These are phyloP conservation scores for Norana najaformis DNA, from an alignment of 2,888 invertebrate species.

Conservation along the genomic window DNA sequence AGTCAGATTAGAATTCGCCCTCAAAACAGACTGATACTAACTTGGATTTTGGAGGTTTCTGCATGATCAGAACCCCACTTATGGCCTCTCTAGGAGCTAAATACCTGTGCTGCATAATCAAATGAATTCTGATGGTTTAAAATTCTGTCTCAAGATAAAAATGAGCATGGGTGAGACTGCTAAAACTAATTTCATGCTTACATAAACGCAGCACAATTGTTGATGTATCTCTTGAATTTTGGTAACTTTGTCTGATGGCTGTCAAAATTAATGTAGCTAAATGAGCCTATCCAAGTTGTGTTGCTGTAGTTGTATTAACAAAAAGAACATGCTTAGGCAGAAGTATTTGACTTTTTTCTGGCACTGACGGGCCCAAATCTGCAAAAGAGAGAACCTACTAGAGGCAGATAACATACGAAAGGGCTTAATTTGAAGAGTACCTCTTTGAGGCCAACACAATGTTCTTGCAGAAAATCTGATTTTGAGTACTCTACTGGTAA, in stretches of 20 bases:
- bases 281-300: neutral
- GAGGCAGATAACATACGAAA: no score
- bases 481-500: no score
- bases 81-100: neutral
- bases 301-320: neutral
- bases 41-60: neutral
- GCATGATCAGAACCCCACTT: neutral
- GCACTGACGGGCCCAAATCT: neutral
- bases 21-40: neutral
- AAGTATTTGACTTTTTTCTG: neutral
- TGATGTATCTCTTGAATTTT: neutral
- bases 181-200: neutral
- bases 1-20: neutral
- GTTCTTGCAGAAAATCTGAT: neutral
- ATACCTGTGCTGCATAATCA: neutral
- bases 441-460: neutral
- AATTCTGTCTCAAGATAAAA: neutral
- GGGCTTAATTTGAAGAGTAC: no score
- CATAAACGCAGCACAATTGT: neutral
- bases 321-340: slow-evolving; percentile 13
- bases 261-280: neutral
- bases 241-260: neutral
- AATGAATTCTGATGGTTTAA: neutral
- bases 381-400: no score
- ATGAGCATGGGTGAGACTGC: neutral